phyloP scores from a whole-genome alignment of 2,888 invertebrate species.

The Eulithis testata region DNA sequence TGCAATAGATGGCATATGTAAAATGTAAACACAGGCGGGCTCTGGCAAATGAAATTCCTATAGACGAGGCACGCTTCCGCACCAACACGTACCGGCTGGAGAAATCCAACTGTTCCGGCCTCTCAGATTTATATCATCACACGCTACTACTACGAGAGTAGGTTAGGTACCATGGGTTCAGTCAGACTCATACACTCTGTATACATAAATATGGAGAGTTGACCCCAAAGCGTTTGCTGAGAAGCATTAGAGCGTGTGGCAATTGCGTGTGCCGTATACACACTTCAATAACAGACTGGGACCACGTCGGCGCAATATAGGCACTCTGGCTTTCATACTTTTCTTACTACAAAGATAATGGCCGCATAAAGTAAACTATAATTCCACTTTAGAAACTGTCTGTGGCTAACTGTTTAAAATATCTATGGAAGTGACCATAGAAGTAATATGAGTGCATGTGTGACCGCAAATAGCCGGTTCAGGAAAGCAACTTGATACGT shows the following conservation, averaged over 20 bases:
- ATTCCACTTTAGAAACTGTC: slow-evolving; percentile 11
- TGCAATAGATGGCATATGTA: slow-evolving; percentile 66
- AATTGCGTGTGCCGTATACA: not conserved
- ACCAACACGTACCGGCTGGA: slow-evolving; percentile 65
- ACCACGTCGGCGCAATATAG: not conserved
- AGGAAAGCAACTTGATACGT: slow-evolving; percentile 58
- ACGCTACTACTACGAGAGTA: slow-evolving; percentile 27
- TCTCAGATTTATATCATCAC: slow-evolving; percentile 47
- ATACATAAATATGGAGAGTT: not conserved
- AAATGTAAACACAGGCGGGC: slow-evolving; percentile 75
- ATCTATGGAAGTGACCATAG: slow-evolving; percentile 32
- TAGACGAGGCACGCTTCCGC: slow-evolving; percentile 67
- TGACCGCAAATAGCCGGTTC: slow-evolving; percentile 48
- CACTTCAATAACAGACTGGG: not conserved
- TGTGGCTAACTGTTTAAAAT: slow-evolving; percentile 28
- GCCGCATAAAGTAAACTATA: slow-evolving; percentile 39
- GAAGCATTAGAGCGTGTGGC: not conserved
- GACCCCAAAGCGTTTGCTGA: not conserved
- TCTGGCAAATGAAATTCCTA: slow-evolving; percentile 70
- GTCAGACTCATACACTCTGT: not conserved
- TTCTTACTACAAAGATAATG: slow-evolving; percentile 41
- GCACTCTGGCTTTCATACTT: slow-evolving; percentile 28
- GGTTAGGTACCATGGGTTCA: slow-evolving; percentile 45
- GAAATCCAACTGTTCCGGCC: slow-evolving; percentile 59
- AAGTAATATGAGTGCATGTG: slow-evolving; percentile 40